Evolutionary conservation across 2,888 invertebrate species (phyloP).

Genomic region (Plutella xylostella): DNA sequence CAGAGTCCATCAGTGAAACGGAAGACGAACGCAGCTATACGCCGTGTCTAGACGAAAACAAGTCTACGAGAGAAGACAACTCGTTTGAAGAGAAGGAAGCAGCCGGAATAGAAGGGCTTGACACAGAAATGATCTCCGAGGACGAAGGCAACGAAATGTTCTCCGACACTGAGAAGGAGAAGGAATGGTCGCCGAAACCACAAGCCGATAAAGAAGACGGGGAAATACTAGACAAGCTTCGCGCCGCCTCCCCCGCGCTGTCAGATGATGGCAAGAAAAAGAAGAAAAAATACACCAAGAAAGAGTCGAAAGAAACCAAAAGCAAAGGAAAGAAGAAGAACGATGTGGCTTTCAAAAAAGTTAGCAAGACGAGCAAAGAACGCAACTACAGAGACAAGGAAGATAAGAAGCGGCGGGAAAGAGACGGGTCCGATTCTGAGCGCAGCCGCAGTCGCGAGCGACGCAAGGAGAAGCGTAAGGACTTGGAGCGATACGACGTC

Average conservation of each 20-base stretch:
- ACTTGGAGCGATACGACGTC: conserved; percentile 86
- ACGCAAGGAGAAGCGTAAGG: conserved; percentile 74
- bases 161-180: conserved; percentile 63
- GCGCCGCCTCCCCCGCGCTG: conserved; percentile 24
- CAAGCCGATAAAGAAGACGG: conserved; percentile 52
- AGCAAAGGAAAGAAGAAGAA: conserved; percentile 63
- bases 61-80: conserved; percentile 51
- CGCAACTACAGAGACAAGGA: conserved; percentile 67
- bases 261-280: conserved; percentile 55
- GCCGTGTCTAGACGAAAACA: conserved; percentile 77
- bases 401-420: conserved; percentile 27
- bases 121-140: conserved; percentile 81
- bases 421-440: conserved; percentile 22
- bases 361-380: conserved; percentile 79
- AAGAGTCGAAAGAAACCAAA: conserved; percentile 47
- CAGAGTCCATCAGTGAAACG: conserved; percentile 73
- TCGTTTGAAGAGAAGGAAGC: conserved; percentile 45
- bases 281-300: conserved; percentile 65
- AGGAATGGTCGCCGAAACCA: conserved; percentile 48
- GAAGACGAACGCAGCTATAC: conserved; percentile 79
- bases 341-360: conserved; percentile 80
- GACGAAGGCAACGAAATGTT: conserved; percentile 76
- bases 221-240: conserved; percentile 60
- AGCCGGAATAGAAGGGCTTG: conserved; percentile 70
- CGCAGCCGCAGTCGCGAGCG: conserved; percentile 33